Percentiles rank a stretch among this genome's conserved stretches.
These are phyloP conservation scores for Machimus atricapillus DNA, from an alignment of 2,888 invertebrate species.

Conservation along the genomic window DNA sequence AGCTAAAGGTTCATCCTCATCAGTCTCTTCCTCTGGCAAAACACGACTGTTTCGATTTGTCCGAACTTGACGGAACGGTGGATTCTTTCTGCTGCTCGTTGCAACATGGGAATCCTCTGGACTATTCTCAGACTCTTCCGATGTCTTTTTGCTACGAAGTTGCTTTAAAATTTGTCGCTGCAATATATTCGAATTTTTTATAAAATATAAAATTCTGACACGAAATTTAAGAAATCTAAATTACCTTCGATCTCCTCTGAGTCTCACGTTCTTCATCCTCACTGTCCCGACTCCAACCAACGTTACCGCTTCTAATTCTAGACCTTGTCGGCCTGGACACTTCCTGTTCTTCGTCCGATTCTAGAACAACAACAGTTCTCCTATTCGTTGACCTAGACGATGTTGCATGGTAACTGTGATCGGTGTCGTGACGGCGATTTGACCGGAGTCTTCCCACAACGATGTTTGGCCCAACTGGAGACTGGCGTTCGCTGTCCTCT, in stretches of 20 bases:
- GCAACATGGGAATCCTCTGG: constrained; percentile 34
- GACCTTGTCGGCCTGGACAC: constrained; percentile 59
- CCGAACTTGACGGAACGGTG: constrained; percentile 54
- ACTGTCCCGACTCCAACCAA: constrained; percentile 57
- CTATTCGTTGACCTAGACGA: constrained; percentile 53
- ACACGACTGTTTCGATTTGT: constrained; percentile 60
- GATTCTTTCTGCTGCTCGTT: constrained; percentile 38
- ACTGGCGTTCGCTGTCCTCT: constrained; percentile 40
- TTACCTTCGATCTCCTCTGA: constrained; percentile 22
- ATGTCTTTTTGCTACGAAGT: constrained; percentile 40
- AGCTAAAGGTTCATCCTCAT: constrained; percentile 38
- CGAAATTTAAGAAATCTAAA: background rate
- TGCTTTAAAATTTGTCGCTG: background rate
- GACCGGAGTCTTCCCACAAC: constrained; percentile 53
- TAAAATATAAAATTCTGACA: background rate
- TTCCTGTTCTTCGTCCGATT: constrained; percentile 50
- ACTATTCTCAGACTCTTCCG: constrained; percentile 44
- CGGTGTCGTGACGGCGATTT: constrained; percentile 54
- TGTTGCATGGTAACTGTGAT: constrained; percentile 60
- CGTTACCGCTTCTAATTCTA: constrained; percentile 56
- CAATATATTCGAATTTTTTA: background rate
- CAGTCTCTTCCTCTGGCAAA: constrained; percentile 49
- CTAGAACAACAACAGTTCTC: constrained; percentile 53
- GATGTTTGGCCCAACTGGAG: constrained; percentile 7
- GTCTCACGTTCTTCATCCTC: constrained; percentile 55